Base-by-base conservation (phyloP, 2,888 invertebrate species). In the Napeogenes inachia region DNA sequence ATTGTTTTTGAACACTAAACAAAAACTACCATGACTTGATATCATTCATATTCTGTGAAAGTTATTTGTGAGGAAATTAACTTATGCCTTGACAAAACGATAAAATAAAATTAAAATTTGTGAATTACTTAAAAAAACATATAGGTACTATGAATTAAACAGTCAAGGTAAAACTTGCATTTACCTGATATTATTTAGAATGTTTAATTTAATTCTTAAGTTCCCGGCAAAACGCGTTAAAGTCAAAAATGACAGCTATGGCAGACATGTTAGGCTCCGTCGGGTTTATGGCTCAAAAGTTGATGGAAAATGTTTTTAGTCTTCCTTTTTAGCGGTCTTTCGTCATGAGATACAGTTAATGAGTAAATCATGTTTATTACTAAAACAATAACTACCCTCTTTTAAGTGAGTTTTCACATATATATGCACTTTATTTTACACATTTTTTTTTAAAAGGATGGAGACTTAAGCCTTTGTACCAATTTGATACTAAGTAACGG, bases 301-400 rank as follows among this genome's bases (percentile, higher is more conserved):
- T 63, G 60, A 63, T 60, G 63, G 55, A 60, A 60, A 60, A 59
- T 56, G 59, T 45, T 57, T 57, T 57, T 50, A 60, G 60, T 62
- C 57, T 59, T 63, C 54, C 21, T 54, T 54, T 57, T 21, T 21
- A 21, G 21, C 21, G 21, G 21, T 50, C 50, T 50, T 13, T 47
- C 47, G 50, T 63, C 60, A 58, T 63, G 60, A 60, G 60, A 58
- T 60, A 63, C 42, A 45, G 59, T 35, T 57, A 60, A 63, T 60
- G 57, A 60, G 63, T 56, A 57, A 63, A 60, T 32, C 57, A 47
- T 38, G 60, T 63, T 60, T 57, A 56, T 60, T 63, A 60, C 13
- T 55, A 54, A 57, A 63, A 57, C 56, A 57, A 56, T 56, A 56
- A 50, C 57, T 57, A 10, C 42, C 42, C 5, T 42, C 42, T 42